phyloP scores from a whole-genome alignment of 2,113 vertebrate species.

The Phylloscopus whistleri region DNA sequence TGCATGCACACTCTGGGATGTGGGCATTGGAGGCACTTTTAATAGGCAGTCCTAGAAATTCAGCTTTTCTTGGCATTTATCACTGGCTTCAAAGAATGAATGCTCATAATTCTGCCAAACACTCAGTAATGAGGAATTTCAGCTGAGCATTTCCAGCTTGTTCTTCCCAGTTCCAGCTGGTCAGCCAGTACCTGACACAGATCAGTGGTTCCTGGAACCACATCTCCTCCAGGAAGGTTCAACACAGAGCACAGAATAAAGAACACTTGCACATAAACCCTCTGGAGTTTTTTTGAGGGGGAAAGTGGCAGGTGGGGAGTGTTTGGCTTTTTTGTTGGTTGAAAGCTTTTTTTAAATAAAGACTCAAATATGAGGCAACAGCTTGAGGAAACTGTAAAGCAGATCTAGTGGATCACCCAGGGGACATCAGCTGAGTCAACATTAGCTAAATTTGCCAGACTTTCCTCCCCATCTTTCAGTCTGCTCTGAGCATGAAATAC shows the following conservation, averaged over 20 bases:
- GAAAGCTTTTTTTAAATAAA: background rate
- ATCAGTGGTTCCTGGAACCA: background rate
- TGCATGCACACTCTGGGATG: background rate
- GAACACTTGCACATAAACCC: background rate
- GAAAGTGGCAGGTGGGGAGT: rapidly evolving
- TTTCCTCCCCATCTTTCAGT: background rate
- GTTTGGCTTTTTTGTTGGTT: background rate
- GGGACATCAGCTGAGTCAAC: background rate
- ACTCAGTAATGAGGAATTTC: background rate
- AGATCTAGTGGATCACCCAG: background rate
- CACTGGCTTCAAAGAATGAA: background rate
- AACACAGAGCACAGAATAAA: background rate
- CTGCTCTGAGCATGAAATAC: background rate
- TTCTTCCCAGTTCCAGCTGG: background rate
- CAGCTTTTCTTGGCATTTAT: background rate
- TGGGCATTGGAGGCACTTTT: background rate
- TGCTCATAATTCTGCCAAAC: background rate
- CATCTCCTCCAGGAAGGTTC: background rate
- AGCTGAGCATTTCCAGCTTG: background rate
- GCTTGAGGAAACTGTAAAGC: background rate
- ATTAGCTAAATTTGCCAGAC: background rate
- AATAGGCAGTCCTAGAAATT: background rate
- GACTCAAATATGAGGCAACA: background rate
- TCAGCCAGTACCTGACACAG: background rate
- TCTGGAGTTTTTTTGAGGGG: background rate